phyloP scores from a whole-genome alignment of 2,797 vertebrate species.

The Malacoctenus gilli region DNA sequence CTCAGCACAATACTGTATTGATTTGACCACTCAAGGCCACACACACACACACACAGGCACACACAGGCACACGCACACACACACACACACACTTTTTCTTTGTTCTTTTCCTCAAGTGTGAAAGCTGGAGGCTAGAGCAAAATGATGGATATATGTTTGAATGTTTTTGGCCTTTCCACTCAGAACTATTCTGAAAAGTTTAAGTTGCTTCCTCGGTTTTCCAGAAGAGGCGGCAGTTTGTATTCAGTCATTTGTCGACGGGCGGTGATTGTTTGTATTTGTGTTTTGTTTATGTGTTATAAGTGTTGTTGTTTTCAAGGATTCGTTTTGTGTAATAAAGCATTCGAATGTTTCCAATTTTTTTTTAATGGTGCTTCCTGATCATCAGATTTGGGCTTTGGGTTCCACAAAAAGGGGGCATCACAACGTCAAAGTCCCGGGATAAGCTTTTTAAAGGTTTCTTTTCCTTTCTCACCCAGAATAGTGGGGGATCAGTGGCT shows the following conservation, averaged over 20 bases:
- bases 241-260: background rate
- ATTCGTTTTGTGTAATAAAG: conserved; percentile 55
- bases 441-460: conserved; percentile 48
- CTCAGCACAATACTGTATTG: conserved; percentile 70
- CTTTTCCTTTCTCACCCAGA: conserved; percentile 17
- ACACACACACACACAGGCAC: conserved; percentile 26
- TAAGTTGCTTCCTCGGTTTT: background rate
- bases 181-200: too few relatives aligned
- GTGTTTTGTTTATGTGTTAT: conserved; percentile 8
- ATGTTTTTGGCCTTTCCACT: too few relatives aligned
- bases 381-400: conserved; percentile 7
- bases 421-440: conserved; percentile 11
- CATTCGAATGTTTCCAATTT: conserved; percentile 3
- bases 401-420: conserved; percentile 8
- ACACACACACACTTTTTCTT: conserved; percentile 45
- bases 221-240: background rate
- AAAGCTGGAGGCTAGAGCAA: conserved; percentile 5
- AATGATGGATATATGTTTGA: conserved; percentile 5
- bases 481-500: conserved; percentile 39
- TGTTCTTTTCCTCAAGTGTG: conserved; percentile 43
- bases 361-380: background rate
- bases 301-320: background rate
- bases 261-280: too few relatives aligned
- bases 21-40: conserved; percentile 57
- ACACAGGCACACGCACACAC: conserved; percentile 37